Evolutionary conservation across 1,140 invertebrate species (phyloP).

Genomic region (Drosophila ficusphila): DNA sequence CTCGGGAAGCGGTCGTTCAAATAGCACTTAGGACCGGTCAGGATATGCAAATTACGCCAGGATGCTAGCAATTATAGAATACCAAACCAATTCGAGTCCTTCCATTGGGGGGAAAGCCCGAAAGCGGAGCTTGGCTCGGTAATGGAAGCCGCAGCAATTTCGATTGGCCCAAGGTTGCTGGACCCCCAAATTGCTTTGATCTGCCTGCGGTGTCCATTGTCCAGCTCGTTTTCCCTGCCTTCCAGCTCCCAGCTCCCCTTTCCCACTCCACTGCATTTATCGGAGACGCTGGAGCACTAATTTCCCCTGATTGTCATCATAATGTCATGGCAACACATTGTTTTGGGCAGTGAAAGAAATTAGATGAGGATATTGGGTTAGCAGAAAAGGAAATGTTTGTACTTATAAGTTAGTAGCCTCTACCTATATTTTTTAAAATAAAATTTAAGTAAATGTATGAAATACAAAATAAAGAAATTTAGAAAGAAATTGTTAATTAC

Average conservation of each 20-base stretch:
- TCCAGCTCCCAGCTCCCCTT: too few relatives aligned
- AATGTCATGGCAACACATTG: constrained; percentile 26
- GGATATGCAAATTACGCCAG: constrained; percentile 34
- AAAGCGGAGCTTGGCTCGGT: background rate
- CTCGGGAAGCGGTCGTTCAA: constrained; percentile 37
- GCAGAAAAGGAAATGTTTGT: too few relatives aligned
- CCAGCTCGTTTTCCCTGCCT: background rate
- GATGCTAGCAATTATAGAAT: constrained; percentile 27
- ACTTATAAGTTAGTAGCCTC: too few relatives aligned
- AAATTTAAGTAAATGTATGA: too few relatives aligned
- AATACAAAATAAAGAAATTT: too few relatives aligned
- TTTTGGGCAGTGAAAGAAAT: background rate
- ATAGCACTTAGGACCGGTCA: constrained; percentile 41
- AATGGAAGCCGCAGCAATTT: constrained; percentile 29
- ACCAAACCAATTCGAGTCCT: constrained; percentile 21
- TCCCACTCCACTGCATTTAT: constrained; percentile 4
- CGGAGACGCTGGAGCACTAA: constrained; percentile 40
- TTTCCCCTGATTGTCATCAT: constrained; percentile 53
- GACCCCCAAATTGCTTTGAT: constrained; percentile 11
- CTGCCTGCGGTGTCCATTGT: constrained; percentile 31
- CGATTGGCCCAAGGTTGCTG: constrained; percentile 1
- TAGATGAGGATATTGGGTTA: too few relatives aligned
- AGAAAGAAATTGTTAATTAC: too few relatives aligned
- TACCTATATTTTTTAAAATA: too few relatives aligned
- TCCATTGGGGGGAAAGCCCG: background rate